phyloP scores from a whole-genome alignment of 2,888 invertebrate species.

The Lathronympha strigana region DNA sequence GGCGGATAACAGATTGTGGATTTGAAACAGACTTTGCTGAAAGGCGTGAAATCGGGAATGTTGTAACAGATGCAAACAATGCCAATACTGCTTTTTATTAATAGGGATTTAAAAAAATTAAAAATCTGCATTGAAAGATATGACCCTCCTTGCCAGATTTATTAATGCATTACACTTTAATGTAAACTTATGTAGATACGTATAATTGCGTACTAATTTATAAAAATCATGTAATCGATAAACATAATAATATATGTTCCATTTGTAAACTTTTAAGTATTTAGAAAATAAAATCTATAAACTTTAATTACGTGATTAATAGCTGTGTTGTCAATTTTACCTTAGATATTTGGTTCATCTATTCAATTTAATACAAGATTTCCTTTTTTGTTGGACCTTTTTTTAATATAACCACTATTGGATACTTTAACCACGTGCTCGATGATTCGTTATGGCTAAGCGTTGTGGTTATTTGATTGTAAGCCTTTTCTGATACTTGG shows the following conservation, averaged over 20 bases:
- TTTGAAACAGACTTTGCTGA: constrained; percentile 42
- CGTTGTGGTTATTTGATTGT: constrained; percentile 48
- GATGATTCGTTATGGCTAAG: constrained; percentile 59
- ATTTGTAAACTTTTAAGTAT: no score
- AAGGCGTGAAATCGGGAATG: constrained; percentile 33
- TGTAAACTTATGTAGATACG: no score
- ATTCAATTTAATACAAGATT: background rate
- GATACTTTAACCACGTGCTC: constrained; percentile 49
- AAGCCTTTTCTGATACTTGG: constrained; percentile 42
- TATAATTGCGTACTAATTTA: no score
- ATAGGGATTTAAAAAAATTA: no score
- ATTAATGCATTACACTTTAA: no score
- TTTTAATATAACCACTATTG: constrained; percentile 38
- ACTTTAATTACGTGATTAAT: no score
- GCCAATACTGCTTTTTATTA: background rate
- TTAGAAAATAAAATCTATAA: no score
- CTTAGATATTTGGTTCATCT: background rate
- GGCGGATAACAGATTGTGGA: constrained; percentile 69
- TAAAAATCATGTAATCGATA: no score
- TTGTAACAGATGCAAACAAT: constrained; percentile 36
- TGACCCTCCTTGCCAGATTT: no score
- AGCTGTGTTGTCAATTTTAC: background rate
- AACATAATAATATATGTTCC: no score
- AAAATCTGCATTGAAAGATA: no score
- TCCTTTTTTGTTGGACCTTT: constrained; percentile 7